phyloP scores from a whole-genome alignment of 2,113 vertebrate species.

The Rhinopomastus cyanomelas region DNA sequence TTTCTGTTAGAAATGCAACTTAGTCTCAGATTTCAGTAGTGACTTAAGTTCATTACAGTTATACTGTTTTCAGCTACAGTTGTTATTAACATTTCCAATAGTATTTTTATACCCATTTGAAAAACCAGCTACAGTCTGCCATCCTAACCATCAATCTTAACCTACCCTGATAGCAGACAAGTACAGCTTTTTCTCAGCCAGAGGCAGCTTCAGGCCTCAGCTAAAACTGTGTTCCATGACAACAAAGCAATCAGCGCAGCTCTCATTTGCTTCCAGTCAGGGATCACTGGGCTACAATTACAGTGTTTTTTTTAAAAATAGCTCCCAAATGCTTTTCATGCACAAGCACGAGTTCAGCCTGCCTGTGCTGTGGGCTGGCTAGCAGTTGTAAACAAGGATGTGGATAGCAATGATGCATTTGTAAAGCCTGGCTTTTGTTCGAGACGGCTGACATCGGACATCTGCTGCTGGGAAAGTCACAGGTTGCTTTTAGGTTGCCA shows the following conservation, averaged over 20 bases:
- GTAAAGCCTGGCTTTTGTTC: neutral
- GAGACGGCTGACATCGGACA: neutral
- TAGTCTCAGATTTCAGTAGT: neutral
- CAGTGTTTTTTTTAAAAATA: neutral
- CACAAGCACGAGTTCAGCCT: neutral
- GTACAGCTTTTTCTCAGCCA: neutral
- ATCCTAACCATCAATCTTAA: neutral
- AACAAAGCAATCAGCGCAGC: neutral
- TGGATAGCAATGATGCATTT: no score
- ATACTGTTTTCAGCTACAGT: neutral
- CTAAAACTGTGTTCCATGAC: neutral
- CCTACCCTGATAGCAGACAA: neutral
- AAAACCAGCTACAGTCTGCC: neutral
- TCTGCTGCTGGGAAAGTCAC: neutral
- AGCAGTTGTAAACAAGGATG: accelerated
- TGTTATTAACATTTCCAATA: neutral
- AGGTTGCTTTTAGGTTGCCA: neutral
- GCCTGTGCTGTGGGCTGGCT: neutral
- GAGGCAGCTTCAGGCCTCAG: neutral
- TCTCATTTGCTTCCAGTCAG: neutral
- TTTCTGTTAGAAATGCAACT: neutral
- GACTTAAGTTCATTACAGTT: no score
- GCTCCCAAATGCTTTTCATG: neutral
- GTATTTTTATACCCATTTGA: neutral
- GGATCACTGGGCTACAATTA: neutral